Evolutionary conservation across 2,888 invertebrate genomes (phyloP).

Genomic region (Brachyopa scutellaris): DNA sequence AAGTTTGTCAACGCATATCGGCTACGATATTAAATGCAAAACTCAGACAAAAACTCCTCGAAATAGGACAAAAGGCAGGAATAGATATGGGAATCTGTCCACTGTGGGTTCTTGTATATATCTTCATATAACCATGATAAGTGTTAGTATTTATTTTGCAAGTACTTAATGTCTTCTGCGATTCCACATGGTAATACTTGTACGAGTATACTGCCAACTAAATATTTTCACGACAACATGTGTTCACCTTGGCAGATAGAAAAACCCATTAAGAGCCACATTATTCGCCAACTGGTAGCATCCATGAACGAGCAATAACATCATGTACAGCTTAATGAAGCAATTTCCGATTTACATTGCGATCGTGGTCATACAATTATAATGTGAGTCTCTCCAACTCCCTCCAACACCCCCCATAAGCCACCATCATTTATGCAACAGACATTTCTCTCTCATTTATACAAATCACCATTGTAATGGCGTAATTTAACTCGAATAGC

Average conservation of each 20-base stretch:
- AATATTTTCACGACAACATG: neutral
- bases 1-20: too few relatives aligned
- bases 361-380: conserved; percentile 66
- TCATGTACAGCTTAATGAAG: conserved; percentile 67
- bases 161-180: too few relatives aligned
- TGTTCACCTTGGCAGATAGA: conserved; percentile 21
- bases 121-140: too few relatives aligned
- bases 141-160: too few relatives aligned
- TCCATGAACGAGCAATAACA: conserved; percentile 38
- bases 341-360: conserved; percentile 69
- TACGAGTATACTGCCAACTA: too few relatives aligned
- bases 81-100: too few relatives aligned
- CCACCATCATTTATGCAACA: conserved; percentile 21
- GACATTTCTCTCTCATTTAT: conserved; percentile 63
- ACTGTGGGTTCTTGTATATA: too few relatives aligned
- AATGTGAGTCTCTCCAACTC: conserved; percentile 16
- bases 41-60: too few relatives aligned
- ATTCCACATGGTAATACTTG: too few relatives aligned
- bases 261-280: conserved; percentile 38
- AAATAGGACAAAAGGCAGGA: too few relatives aligned
- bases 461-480: conserved; percentile 68
- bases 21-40: too few relatives aligned
- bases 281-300: conserved; percentile 58
- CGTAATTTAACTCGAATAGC: conserved; percentile 58
- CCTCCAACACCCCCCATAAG: neutral